These are phyloP conservation scores for Pristionchus entomophagus DNA, from an alignment of 2,888 invertebrate species.

Conservation along the genomic window DNA sequence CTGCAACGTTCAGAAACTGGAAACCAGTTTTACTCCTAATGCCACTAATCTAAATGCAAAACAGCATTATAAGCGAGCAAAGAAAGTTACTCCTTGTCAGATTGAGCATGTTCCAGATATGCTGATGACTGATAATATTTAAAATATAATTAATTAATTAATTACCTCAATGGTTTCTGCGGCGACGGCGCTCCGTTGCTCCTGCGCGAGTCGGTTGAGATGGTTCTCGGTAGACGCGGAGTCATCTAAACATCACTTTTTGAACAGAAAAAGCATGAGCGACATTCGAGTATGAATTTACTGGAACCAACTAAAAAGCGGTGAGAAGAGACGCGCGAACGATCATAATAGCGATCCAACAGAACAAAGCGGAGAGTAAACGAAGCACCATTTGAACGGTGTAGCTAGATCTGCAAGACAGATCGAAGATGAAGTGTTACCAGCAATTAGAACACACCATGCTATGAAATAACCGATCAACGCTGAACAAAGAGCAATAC, in stretches of 20 bases:
- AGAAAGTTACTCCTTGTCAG: too few species aligned
- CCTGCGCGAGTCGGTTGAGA: neutral
- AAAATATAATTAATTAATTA: too few species aligned
- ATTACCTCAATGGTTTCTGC: constrained; percentile 7
- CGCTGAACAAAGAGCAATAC: neutral
- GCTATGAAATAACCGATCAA: neutral
- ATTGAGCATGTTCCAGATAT: too few species aligned
- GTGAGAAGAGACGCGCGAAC: too few species aligned
- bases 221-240: neutral
- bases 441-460: neutral
- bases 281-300: neutral
- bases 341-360: neutral
- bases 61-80: too few species aligned
- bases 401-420: neutral
- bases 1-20: neutral
- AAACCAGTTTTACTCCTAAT: too few species aligned
- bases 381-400: neutral
- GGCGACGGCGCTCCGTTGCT: constrained; percentile 3
- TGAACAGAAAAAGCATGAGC: neutral
- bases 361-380: neutral
- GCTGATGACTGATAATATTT: too few species aligned
- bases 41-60: too few species aligned
- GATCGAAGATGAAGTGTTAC: neutral
- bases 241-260: constrained; percentile 6
- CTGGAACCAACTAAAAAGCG: too few species aligned